These are phyloP conservation scores for Ciconia stormi DNA, from an alignment of 2,113 vertebrate genomes.

Conservation along the genomic window DNA sequence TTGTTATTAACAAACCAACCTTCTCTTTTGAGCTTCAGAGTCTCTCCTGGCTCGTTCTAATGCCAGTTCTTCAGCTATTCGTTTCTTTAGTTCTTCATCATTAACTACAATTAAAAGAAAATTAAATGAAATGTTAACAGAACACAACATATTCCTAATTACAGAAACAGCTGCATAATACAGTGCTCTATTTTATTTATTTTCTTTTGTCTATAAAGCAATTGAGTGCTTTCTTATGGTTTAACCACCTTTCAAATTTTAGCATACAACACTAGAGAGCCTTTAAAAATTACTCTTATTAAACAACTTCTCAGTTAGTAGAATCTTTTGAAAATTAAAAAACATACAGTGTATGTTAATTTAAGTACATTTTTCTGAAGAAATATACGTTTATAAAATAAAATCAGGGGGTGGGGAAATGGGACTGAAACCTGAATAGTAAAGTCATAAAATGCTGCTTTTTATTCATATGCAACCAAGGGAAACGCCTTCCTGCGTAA, in stretches of 20 bases:
- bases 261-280: neutral
- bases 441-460: neutral
- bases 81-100: conserved; percentile 81
- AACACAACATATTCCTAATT: neutral
- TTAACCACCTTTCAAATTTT: neutral
- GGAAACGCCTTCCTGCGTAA: neutral
- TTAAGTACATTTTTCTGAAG: neutral
- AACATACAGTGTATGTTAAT: neutral
- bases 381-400: neutral
- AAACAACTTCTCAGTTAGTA: neutral
- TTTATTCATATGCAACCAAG: neutral
- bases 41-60: conserved; percentile 78
- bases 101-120: conserved; percentile 67
- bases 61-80: conserved; percentile 80
- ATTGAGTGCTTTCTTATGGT: neutral
- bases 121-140: neutral
- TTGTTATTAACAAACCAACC: conserved; percentile 60
- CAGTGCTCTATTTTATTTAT: neutral
- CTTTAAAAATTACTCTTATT: neutral
- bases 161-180: neutral
- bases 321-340: neutral
- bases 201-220: neutral
- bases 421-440: neutral
- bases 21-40: conserved; percentile 73
- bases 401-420: rapidly evolving